Conservation (phyloP, 2,113 vertebrate genomes). For the Nothobranchius furzeri region DNA sequence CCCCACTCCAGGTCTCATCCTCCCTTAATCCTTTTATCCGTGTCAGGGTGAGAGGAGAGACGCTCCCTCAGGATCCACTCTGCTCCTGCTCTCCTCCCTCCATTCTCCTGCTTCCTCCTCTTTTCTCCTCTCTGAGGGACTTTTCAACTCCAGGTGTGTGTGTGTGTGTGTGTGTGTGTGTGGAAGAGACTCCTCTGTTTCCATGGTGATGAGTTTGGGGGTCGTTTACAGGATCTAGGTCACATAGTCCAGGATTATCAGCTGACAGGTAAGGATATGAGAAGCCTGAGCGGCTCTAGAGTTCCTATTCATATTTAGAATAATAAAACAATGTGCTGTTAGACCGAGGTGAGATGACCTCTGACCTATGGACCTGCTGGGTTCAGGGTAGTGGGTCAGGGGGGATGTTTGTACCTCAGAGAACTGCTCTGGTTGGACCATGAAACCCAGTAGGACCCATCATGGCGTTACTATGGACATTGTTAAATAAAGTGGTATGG, state of each 20-base stretch:
- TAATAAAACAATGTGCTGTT: too few species aligned
- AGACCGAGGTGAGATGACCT: too few species aligned
- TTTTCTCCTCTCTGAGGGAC: background rate
- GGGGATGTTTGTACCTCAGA: too few species aligned
- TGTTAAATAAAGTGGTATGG: too few species aligned
- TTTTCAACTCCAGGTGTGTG: background rate
- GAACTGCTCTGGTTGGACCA: too few species aligned
- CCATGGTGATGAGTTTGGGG: conserved; percentile 31
- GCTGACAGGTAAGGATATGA: conserved; percentile 40
- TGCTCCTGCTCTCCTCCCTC: accelerated
- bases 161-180: background rate
- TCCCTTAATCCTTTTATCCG: conserved; percentile 65
- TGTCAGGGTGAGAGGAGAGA: conserved; percentile 48
- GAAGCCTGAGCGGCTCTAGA: too few species aligned
- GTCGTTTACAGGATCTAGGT: conserved; percentile 33
- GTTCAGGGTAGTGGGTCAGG: too few species aligned
- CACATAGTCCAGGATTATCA: conserved; percentile 23
- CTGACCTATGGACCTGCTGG: too few species aligned
- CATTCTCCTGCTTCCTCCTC: background rate
- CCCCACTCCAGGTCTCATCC: conserved; percentile 9
- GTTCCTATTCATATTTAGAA: too few species aligned
- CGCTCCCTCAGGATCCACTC: background rate
- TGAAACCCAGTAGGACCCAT: too few species aligned
- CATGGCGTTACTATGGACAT: too few species aligned
- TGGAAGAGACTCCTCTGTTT: conserved; percentile 18